Base-by-base conservation (phyloP, 2,797 vertebrate species). In the Pampus argenteus region DNA sequence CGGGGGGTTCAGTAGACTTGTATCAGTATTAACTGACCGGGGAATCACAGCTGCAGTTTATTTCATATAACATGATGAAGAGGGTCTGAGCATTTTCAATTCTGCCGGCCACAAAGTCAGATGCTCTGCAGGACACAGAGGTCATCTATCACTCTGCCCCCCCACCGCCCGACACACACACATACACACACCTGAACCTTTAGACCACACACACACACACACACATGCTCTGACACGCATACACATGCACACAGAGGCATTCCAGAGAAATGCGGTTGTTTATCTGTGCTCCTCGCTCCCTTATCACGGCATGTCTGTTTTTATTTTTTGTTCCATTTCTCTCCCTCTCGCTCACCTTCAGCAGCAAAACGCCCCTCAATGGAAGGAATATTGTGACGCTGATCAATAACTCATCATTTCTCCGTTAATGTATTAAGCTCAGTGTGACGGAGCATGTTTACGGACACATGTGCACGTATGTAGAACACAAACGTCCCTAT, bases 141-240 rank as follows among this genome's bases (percentile, higher is more conserved):
- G 81, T 86, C 61, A 81, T 87, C 64, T 38, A 68, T 86, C 75
- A 83, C 50, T 4, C 51, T 69, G 76, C 66, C 40, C 54, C 68
- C 76, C 49, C 67, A 68, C 70, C 63, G 44, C 57, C 66, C 72
- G 54, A 61, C 57, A 60, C 74, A 54, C 40, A 59, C 25, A 44
- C 26, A 25, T 20, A 57, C 38, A 47, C 54, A 40, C 72, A 57
- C 72, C 77, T 73, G 74, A 70, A 44, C 45, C 64, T 62, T 51
- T 29, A 38, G n/a, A 68, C 13, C n/a, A 25, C 47, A 61, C 57
- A 60, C 74, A 54, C 40, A 59, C 25, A 44, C 26, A 25, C 25
- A 57, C 38, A 47, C 54, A 40, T 45, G n/a, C 26, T 44, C 58
- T 4, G 4, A 74, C 55, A 66, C 51, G 62, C 61, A 42, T 26